Conservation (phyloP, 2,113 vertebrate species). For the Amazona guildingii region DNA sequence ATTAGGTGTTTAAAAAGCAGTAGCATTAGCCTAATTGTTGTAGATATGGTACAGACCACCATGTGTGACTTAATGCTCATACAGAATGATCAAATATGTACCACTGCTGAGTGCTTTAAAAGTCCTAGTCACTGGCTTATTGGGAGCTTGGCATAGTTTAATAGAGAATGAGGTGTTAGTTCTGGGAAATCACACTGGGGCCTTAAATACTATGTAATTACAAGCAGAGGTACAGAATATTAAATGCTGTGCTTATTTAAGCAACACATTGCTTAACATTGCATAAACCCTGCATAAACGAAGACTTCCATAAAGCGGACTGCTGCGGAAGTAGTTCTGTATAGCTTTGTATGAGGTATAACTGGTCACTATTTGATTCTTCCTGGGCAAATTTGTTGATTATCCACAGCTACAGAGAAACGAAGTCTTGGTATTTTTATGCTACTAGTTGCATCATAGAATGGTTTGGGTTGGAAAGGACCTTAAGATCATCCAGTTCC, state of each 20-base stretch:
- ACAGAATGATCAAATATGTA: not conserved
- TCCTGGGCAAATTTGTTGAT: not conserved
- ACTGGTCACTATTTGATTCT: not conserved
- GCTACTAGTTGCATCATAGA: not conserved
- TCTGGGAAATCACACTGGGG: conserved; percentile 4
- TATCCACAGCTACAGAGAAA: not conserved
- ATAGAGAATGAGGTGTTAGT: not conserved
- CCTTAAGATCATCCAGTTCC: not conserved
- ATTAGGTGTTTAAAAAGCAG: not conserved
- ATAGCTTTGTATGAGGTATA: not conserved
- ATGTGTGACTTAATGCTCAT: not conserved
- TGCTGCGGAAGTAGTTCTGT: not conserved
- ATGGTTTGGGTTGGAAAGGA: not conserved
- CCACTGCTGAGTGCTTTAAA: not conserved
- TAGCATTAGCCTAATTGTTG: not conserved
- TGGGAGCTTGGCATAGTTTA: not conserved
- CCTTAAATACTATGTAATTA: conserved; percentile 1
- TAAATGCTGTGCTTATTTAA: conserved; percentile 27
- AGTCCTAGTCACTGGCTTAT: not conserved
- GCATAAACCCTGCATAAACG: not conserved
- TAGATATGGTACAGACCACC: not conserved
- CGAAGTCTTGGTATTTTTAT: not conserved
- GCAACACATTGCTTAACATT: not conserved
- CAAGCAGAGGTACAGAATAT: conserved; percentile 23
- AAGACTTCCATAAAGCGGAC: not conserved